Percentiles rank a stretch among this genome's conserved stretches.
phyloP scores from a whole-genome alignment of 2,888 invertebrate genomes.

The Pristionchus mayeri region DNA sequence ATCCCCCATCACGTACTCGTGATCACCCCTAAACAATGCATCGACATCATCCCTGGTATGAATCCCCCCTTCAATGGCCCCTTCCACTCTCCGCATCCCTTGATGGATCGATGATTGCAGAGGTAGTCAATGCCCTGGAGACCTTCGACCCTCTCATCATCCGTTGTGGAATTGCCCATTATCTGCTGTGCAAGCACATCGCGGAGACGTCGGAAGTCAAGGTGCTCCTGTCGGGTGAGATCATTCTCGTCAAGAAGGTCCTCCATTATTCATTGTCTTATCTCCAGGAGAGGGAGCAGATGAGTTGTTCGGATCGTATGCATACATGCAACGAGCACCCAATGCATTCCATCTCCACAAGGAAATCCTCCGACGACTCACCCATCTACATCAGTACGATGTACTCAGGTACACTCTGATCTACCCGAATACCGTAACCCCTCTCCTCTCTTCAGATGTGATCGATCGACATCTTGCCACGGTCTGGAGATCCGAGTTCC shows the following conservation, averaged over 20 bases:
- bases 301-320: constrained; percentile 75
- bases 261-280: background rate
- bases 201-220: constrained; percentile 73
- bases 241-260: no score
- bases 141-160: constrained; percentile 75
- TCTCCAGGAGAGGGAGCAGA: constrained; percentile 74
- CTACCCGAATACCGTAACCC: background rate
- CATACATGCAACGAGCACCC: constrained; percentile 75
- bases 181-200: constrained; percentile 74
- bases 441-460: constrained; percentile 54
- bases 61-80: background rate
- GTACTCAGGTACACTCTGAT: constrained; percentile 61
- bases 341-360: constrained; percentile 73
- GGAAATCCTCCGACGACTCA: constrained; percentile 71
- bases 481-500: constrained; percentile 76
- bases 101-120: constrained; percentile 54
- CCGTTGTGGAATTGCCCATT: constrained; percentile 75
- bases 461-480: constrained; percentile 73
- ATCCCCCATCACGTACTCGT: constrained; percentile 73
- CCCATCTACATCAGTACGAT: constrained; percentile 75
- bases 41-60: constrained; percentile 71
- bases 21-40: constrained; percentile 73
- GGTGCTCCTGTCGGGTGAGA: constrained; percentile 71
- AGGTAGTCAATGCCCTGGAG: constrained; percentile 75
- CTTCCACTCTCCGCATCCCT: background rate